phyloP scores from a whole-genome alignment of 2,113 vertebrate genomes.

The Muscicapa adusta region DNA sequence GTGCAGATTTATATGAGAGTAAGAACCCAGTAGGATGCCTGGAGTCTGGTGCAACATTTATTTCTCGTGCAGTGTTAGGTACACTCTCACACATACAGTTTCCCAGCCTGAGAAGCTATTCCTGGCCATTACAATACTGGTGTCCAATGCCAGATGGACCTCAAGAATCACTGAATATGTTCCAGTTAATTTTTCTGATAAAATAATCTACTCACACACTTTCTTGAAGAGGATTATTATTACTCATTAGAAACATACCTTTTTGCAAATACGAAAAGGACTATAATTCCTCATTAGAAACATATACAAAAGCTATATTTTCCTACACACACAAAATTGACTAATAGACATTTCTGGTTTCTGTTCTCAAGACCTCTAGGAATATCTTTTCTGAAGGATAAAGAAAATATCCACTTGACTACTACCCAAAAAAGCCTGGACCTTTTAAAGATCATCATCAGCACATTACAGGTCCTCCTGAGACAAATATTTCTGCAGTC shows the following conservation, averaged over 20 bases:
- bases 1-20: neutral
- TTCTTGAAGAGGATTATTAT: neutral
- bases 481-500: neutral
- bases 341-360: neutral
- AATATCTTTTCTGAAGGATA: neutral
- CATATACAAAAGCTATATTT: neutral
- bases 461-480: neutral
- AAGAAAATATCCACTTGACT: neutral
- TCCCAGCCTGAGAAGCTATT: neutral
- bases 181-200: neutral
- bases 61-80: neutral
- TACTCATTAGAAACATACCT: neutral
- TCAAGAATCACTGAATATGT: neutral
- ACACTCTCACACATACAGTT: neutral
- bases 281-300: neutral
- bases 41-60: neutral
- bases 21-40: neutral
- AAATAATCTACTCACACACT: neutral
- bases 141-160: neutral
- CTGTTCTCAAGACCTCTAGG: neutral
- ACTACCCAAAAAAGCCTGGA: neutral
- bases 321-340: neutral
- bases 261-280: neutral
- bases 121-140: neutral
- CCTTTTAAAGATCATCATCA: neutral